Percentiles rank a stretch among this genome's conserved stretches.
phyloP scores from a whole-genome alignment of 2,113 vertebrate species.

The Emydocephalus ijimae region DNA sequence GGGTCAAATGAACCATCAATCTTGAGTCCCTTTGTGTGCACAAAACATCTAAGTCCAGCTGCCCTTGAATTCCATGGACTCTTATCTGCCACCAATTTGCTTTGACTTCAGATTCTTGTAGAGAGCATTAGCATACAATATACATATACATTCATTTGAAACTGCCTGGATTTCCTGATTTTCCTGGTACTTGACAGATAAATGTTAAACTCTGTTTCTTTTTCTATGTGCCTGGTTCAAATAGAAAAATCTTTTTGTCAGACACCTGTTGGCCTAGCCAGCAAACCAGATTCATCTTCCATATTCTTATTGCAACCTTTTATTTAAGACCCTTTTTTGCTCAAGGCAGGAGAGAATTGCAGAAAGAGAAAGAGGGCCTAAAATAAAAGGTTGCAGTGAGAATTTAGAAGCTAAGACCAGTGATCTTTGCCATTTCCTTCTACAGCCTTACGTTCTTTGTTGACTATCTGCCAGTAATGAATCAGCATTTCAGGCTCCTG shows the following conservation, averaged over 20 bases:
- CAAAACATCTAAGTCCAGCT: too few species aligned
- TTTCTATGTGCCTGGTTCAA: neutral
- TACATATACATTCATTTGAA: neutral
- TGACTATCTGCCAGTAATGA: neutral
- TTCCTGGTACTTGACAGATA: neutral
- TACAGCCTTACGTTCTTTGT: neutral
- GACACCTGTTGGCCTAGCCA: neutral
- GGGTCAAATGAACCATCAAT: neutral
- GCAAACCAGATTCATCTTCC: neutral
- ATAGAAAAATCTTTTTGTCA: neutral
- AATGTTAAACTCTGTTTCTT: neutral
- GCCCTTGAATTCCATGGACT: neutral
- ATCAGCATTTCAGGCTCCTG: neutral
- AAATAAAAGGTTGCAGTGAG: neutral
- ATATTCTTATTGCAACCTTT: neutral
- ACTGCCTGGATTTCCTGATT: neutral
- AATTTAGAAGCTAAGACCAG: neutral
- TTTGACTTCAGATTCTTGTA: neutral
- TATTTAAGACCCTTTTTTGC: neutral
- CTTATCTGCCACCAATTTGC: neutral
- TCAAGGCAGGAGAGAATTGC: neutral
- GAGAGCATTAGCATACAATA: neutral
- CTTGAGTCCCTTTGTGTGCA: too few species aligned
- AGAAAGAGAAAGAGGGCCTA: neutral
- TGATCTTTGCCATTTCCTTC: neutral